Evolutionary conservation across 1,140 invertebrate genomes (phyloP).

Genomic region (Ceratina australensis): DNA sequence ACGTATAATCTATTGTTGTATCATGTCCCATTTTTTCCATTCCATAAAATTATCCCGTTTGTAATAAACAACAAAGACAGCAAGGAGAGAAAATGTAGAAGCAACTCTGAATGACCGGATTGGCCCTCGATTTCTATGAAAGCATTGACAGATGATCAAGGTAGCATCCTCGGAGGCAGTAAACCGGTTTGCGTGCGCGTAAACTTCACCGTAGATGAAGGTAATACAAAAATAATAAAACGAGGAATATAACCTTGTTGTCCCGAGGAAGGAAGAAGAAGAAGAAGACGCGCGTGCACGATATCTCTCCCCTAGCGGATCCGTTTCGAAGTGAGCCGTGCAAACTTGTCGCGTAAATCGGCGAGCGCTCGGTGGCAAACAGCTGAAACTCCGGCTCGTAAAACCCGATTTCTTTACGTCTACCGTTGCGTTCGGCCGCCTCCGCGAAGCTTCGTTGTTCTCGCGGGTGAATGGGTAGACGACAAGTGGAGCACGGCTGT

Average conservation of each 20-base stretch:
- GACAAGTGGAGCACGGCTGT: conserved; percentile 60
- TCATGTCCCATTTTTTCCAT: no score
- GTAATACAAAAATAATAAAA: not conserved
- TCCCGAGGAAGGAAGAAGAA: not conserved
- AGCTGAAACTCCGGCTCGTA: conserved; percentile 32
- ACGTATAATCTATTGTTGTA: no score
- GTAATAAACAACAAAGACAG: no score
- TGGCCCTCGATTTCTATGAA: no score
- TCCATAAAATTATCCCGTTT: no score
- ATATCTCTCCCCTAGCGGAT: conserved; percentile 29
- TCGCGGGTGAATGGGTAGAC: conserved; percentile 35
- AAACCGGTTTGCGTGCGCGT: not conserved
- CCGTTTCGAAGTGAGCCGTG: conserved; percentile 43
- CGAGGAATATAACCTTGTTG: conserved; percentile 12
- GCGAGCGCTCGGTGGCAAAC: conserved; percentile 33
- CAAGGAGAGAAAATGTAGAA: no score
- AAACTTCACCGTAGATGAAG: not conserved
- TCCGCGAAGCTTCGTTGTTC: not conserved
- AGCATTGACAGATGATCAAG: no score
- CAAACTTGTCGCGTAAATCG: conserved; percentile 58
- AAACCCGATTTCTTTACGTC: conserved; percentile 43
- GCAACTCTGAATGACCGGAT: no score
- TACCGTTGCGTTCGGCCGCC: not conserved
- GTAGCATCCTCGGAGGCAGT: no score
- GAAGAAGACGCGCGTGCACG: not conserved